Percentiles rank a stretch among this genome's conserved stretches.
Evolutionary conservation across 2,113 vertebrate genomes (phyloP).

Genomic region (Pleuronectes platessa): DNA sequence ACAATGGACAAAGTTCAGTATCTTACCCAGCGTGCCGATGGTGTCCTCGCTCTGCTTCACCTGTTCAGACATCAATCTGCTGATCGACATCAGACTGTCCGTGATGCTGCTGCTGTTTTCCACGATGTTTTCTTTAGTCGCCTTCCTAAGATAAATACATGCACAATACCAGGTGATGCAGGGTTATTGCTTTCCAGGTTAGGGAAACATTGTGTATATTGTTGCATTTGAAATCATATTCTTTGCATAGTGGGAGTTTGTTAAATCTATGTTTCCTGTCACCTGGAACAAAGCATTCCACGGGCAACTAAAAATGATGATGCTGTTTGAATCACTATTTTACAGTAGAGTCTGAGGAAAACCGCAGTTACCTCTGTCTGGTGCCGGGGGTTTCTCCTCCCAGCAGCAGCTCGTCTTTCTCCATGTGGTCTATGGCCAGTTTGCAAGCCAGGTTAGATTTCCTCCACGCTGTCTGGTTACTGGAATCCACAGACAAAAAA

Average conservation of each 20-base stretch:
- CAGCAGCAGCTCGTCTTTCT: constrained; percentile 90
- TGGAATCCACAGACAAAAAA: constrained; percentile 55
- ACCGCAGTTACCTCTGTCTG: constrained; percentile 84
- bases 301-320: not conserved
- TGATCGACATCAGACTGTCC: constrained; percentile 92
- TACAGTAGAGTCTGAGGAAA: not conserved
- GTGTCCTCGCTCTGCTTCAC: constrained; percentile 93
- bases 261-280: too few species aligned
- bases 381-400: constrained; percentile 76
- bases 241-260: not conserved
- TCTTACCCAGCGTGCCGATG: constrained; percentile 87
- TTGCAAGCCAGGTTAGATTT: constrained; percentile 95
- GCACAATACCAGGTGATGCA: not conserved
- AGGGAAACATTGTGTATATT: not conserved
- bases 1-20: not conserved
- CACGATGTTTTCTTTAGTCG: constrained; percentile 89
- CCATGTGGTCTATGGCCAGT: constrained; percentile 90
- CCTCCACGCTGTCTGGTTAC: constrained; percentile 96
- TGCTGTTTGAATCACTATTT: not conserved
- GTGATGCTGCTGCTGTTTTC: constrained; percentile 91
- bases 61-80: constrained; percentile 95
- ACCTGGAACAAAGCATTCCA: too few species aligned
- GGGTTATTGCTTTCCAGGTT: not conserved
- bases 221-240: not conserved
- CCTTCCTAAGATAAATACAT: constrained; percentile 78